A percentile compares a stretch with the other conserved stretches of the same genome.
Conservation (phyloP, 2,797 vertebrate genomes). For the Choloepus didactylus region DNA sequence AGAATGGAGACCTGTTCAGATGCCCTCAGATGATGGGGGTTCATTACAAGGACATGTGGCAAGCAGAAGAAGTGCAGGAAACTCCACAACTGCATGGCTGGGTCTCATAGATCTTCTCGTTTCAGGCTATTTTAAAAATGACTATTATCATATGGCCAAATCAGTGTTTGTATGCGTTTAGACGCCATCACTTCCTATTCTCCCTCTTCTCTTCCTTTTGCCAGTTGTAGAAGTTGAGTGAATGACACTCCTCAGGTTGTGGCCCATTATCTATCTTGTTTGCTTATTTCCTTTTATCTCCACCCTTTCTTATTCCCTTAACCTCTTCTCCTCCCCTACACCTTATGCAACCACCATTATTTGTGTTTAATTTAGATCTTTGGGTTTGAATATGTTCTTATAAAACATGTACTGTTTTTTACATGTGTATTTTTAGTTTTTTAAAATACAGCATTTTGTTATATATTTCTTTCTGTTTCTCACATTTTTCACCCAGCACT, state of each 20-base stretch:
- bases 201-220: not conserved
- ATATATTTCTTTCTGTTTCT: not conserved
- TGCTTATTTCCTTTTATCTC: not conserved
- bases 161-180: not conserved
- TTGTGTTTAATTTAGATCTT: slow-evolving; percentile 15
- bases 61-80: not conserved
- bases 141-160: not conserved
- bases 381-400: not conserved
- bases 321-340: not conserved
- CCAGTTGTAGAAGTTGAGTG: not conserved
- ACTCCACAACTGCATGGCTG: not conserved
- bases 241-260: not conserved
- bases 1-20: not conserved
- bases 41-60: slow-evolving; percentile 26
- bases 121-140: not conserved
- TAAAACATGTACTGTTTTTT: not conserved
- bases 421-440: not conserved
- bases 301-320: too few species aligned
- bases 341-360: not conserved
- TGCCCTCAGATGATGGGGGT: not conserved
- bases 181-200: not conserved
- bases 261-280: not conserved
- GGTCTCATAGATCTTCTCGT: not conserved
- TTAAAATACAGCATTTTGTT: not conserved
- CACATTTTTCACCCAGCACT: not conserved